Percentiles rank a stretch among this genome's conserved stretches.
phyloP scores from a whole-genome alignment of 1,140 invertebrate species.

The Apis dorsata region DNA sequence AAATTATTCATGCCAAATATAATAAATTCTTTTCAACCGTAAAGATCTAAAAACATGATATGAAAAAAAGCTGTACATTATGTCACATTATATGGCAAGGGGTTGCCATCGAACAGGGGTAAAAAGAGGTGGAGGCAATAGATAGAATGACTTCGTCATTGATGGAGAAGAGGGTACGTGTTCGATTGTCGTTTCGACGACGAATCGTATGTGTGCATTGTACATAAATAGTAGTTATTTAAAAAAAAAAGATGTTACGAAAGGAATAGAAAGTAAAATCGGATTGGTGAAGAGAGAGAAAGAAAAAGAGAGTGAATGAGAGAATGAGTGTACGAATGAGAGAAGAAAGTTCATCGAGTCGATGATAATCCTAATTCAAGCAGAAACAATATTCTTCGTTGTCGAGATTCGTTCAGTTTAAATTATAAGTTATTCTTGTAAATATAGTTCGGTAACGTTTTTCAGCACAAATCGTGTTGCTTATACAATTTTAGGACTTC shows the following conservation, averaged over 20 bases:
- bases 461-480: slow-evolving; percentile 21
- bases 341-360: slow-evolving; percentile 17
- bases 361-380: slow-evolving; percentile 8
- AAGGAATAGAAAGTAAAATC: neutral
- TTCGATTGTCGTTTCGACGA: slow-evolving; percentile 30
- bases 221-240: slow-evolving; percentile 72
- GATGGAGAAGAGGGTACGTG: slow-evolving; percentile 12
- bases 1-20: neutral
- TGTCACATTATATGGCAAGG: slow-evolving; percentile 5
- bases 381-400: slow-evolving; percentile 16
- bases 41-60: neutral
- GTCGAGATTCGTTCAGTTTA: slow-evolving; percentile 11
- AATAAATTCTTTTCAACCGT: neutral
- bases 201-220: slow-evolving; percentile 63
- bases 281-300: neutral
- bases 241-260: slow-evolving; percentile 32
- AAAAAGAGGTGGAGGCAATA: neutral
- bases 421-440: slow-evolving; percentile 36
- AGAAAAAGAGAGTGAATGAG: neutral
- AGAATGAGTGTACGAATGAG: neutral
- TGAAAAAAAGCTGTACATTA: neutral
- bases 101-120: slow-evolving; percentile 35
- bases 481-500: neutral
- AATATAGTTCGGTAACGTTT: slow-evolving; percentile 30
- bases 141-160: neutral